Evolutionary conservation across 2,113 vertebrate genomes (phyloP).

Genomic region (Trochalopteron elliotii): DNA sequence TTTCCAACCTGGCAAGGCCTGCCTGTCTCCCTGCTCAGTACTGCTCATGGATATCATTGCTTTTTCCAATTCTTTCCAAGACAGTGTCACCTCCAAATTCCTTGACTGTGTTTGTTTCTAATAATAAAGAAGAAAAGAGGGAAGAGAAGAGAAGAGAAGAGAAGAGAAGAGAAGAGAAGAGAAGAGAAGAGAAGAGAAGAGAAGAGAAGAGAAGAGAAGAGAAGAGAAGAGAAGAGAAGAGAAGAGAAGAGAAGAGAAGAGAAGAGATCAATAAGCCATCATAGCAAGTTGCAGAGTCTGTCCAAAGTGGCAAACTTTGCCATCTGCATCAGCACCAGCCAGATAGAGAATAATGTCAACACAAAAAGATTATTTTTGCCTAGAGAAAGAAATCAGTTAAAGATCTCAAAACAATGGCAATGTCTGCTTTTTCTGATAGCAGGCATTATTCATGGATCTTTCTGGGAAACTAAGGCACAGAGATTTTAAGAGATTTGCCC

Average conservation of each 20-base stretch:
- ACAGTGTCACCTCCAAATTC: neutral
- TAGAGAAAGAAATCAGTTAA: neutral
- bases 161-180: too few species aligned
- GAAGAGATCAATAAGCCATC: neutral
- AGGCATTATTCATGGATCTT: neutral
- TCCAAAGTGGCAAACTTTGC: neutral
- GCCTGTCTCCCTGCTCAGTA: neutral
- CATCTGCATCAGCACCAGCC: neutral
- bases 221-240: too few species aligned
- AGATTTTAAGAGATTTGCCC: constrained; percentile 6
- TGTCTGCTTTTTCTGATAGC: neutral
- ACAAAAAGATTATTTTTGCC: neutral
- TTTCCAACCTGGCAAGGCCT: neutral
- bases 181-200: too few species aligned
- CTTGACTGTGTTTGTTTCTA: neutral
- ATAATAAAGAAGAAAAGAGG: neutral
- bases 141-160: neutral
- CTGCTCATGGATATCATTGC: neutral
- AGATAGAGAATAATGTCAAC: neutral
- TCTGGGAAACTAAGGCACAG: neutral
- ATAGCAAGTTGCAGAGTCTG: neutral
- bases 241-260: neutral
- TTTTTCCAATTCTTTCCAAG: neutral
- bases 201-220: too few species aligned
- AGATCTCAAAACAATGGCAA: neutral